Evolutionary conservation across 2,113 vertebrate species (phyloP).

Genomic region (Ammodytes dubius): DNA sequence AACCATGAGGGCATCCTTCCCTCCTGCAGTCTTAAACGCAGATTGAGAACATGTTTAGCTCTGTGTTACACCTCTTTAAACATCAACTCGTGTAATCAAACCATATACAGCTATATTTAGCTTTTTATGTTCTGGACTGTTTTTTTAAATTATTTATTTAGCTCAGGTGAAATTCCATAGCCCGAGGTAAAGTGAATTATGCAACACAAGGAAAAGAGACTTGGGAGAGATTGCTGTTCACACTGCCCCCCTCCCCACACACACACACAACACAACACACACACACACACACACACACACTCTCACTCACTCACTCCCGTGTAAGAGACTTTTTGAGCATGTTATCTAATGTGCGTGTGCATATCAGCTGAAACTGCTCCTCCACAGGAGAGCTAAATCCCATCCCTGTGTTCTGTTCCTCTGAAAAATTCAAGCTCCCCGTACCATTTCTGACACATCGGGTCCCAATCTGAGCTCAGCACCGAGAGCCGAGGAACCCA

Average conservation of each 20-base stretch:
- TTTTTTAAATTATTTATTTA: slow-evolving; percentile 47
- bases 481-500: slow-evolving; percentile 15
- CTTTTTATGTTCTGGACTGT: slow-evolving; percentile 16
- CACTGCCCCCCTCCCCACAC: no score
- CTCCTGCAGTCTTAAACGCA: background rate
- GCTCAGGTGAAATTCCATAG: slow-evolving; percentile 41
- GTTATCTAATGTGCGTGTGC: slow-evolving; percentile 8
- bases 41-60: background rate
- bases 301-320: slow-evolving; percentile 13
- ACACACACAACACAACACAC: slow-evolving; percentile 14
- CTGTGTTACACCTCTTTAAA: slow-evolving; percentile 12
- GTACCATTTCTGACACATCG: slow-evolving; percentile 41
- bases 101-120: background rate
- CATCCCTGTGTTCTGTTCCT: slow-evolving; percentile 43
- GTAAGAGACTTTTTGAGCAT: slow-evolving; percentile 27
- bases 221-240: slow-evolving; percentile 50
- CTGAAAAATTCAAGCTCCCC: slow-evolving; percentile 49
- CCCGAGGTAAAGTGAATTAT: slow-evolving; percentile 75
- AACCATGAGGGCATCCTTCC: background rate
- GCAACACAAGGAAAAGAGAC: slow-evolving; percentile 65
- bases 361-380: slow-evolving; percentile 20
- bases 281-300: background rate
- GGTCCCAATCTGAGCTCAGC: slow-evolving; percentile 39
- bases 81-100: slow-evolving; percentile 8
- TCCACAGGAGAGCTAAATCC: slow-evolving; percentile 45